phyloP scores from a whole-genome alignment of 2,113 vertebrate species.

The Ondatra zibethicus region DNA sequence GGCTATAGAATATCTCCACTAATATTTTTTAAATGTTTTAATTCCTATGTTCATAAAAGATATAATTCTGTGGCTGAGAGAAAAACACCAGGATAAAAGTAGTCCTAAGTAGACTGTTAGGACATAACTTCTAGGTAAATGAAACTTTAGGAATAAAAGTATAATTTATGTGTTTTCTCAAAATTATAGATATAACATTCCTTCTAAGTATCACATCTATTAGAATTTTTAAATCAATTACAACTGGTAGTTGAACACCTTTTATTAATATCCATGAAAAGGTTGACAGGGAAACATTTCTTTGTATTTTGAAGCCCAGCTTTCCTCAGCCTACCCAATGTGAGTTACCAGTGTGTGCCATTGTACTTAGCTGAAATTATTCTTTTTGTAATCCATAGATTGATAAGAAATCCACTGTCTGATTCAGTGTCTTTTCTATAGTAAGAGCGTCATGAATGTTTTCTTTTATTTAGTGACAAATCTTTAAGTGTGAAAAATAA shows the following conservation, averaged over 20 bases:
- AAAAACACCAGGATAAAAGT: slow-evolving; percentile 27
- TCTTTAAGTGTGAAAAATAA: slow-evolving; percentile 24
- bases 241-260: slow-evolving; percentile 14
- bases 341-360: not conserved
- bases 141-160: slow-evolving; percentile 21
- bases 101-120: not conserved
- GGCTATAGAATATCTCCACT: not conserved
- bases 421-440: not conserved
- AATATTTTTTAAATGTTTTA: slow-evolving; percentile 48
- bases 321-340: not conserved
- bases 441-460: not conserved
- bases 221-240: slow-evolving; percentile 39
- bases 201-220: slow-evolving; percentile 1
- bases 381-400: slow-evolving; percentile 8
- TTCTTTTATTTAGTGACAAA: slow-evolving; percentile 35
- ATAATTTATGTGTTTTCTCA: not conserved
- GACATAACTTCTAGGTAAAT: slow-evolving; percentile 23
- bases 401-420: slow-evolving; percentile 16
- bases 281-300: not conserved
- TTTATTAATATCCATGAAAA: slow-evolving; percentile 11
- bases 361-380: not conserved
- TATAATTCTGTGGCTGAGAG: slow-evolving; percentile 26
- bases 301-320: not conserved
- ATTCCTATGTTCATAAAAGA: not conserved
- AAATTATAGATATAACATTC: not conserved